Evolutionary conservation across 2,797 vertebrate species (phyloP).

Genomic region (Pseudochirops cupreus): DNA sequence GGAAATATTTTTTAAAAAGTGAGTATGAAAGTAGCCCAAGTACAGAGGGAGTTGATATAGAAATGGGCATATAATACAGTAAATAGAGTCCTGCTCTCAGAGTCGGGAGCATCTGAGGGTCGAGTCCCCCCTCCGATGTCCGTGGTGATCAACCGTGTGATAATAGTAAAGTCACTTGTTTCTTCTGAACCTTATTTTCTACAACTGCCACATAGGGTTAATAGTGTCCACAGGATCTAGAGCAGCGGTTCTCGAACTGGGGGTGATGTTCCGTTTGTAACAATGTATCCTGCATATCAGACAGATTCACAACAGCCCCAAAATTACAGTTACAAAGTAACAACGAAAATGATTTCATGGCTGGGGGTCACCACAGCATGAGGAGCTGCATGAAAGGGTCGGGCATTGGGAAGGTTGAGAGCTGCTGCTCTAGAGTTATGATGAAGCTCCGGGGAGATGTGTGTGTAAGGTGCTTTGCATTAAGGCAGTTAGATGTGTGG

Average conservation of each 20-base stretch:
- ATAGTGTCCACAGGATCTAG: background rate
- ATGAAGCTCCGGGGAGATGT: too few relatives aligned
- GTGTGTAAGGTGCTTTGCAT: background rate
- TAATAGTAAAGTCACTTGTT: background rate
- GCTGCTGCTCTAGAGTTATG: too few relatives aligned
- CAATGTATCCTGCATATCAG: too few relatives aligned
- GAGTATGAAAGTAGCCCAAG: background rate
- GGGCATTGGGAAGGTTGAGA: too few relatives aligned
- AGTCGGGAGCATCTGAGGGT: background rate
- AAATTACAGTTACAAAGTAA: too few relatives aligned
- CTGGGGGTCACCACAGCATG: too few relatives aligned
- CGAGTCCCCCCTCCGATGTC: background rate
- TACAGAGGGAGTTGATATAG: background rate
- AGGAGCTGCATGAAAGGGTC: too few relatives aligned
- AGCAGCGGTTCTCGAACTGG: too few relatives aligned
- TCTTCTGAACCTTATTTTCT: background rate
- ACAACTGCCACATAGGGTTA: background rate
- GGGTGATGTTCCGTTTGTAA: too few relatives aligned
- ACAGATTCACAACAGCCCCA: too few relatives aligned
- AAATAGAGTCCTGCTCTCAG: background rate
- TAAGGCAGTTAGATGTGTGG: background rate
- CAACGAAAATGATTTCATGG: too few relatives aligned
- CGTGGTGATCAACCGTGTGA: background rate
- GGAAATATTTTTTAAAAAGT: background rate
- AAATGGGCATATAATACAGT: background rate